phyloP scores from a whole-genome alignment of 2,113 vertebrate genomes.

The Neogobius melanostomus region DNA sequence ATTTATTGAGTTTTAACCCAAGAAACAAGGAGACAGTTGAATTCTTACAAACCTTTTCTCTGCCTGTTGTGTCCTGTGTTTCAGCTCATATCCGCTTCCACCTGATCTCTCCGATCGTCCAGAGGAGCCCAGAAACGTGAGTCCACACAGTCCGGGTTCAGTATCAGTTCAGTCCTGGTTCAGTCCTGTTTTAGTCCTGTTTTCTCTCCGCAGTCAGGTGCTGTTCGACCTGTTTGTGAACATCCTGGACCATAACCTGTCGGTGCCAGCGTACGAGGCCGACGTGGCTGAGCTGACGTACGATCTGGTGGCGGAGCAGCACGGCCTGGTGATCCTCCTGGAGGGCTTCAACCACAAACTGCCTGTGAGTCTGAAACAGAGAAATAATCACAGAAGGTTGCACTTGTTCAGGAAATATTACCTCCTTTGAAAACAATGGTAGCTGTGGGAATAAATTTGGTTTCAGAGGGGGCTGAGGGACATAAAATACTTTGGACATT shows the following conservation, averaged over 20 bases:
- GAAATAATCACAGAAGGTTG: not conserved
- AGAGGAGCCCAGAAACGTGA: conserved; percentile 92
- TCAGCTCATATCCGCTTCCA: conserved; percentile 91
- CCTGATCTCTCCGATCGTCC: conserved; percentile 90
- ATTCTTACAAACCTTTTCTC: not conserved
- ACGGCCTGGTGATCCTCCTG: conserved; percentile 86
- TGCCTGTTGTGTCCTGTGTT: conserved; percentile 32
- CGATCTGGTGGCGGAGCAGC: conserved; percentile 88
- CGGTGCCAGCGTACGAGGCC: conserved; percentile 92
- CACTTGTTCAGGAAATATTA: no score
- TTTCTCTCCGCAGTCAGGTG: conserved; percentile 79
- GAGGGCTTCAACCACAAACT: conserved; percentile 97
- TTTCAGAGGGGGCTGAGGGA: no score
- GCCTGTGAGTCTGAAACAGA: conserved; percentile 75
- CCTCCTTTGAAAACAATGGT: no score
- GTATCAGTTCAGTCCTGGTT: not conserved
- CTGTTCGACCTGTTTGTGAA: conserved; percentile 94
- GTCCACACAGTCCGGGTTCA: conserved; percentile 25
- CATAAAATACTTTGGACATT: no score
- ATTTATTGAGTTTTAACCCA: no score
- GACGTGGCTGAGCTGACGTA: conserved; percentile 93
- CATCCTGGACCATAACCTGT: conserved; percentile 90
- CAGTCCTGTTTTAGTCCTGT: not conserved
- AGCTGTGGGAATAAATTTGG: no score
- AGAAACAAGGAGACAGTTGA: no score